These are phyloP conservation scores for Epistrophe grossulariae DNA, from an alignment of 2,888 invertebrate species.

Conservation along the genomic window DNA sequence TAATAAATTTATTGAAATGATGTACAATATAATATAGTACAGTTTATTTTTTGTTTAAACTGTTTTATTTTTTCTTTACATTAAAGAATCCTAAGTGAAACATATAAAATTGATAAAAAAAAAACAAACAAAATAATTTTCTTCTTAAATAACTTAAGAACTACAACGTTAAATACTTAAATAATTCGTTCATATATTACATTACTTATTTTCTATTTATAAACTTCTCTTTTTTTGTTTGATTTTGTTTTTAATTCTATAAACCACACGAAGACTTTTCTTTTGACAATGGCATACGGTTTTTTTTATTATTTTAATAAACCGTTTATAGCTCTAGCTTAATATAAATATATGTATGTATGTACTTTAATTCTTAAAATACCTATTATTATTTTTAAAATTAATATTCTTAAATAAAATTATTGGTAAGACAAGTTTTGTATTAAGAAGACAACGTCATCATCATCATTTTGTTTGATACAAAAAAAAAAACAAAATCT, in stretches of 20 bases:
- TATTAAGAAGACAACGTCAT: conserved; percentile 64
- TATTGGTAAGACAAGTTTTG: conserved; percentile 46
- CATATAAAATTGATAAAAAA: conserved; percentile 21
- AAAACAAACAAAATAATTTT: neutral
- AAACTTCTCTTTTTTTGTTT: conserved; percentile 3
- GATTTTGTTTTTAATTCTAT: conserved; percentile 7
- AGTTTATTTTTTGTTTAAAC: conserved; percentile 21
- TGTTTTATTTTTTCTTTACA: conserved; percentile 13
- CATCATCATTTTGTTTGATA: conserved; percentile 57
- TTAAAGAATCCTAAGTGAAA: conserved; percentile 40
- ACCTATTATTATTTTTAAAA: conserved; percentile 1
- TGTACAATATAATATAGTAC: conserved; percentile 46
- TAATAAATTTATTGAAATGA: conserved; percentile 64
- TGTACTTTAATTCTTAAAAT: conserved; percentile 10
- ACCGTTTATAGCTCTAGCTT: conserved; percentile 47
- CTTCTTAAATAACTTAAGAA: conserved; percentile 33
- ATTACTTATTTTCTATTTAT: conserved; percentile 44
- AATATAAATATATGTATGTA: conserved; percentile 8
- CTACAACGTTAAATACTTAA: conserved; percentile 55
- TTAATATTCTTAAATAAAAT: conserved; percentile 25
- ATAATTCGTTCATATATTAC: conserved; percentile 56
- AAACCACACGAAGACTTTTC: conserved; percentile 37
- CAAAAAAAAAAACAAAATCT: neutral
- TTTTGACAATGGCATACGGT: conserved; percentile 52
- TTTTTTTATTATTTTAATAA: conserved; percentile 25